These are phyloP conservation scores for Erpetoichthys calabaricus DNA, from an alignment of 2,797 vertebrate species.

Conservation along the genomic window DNA sequence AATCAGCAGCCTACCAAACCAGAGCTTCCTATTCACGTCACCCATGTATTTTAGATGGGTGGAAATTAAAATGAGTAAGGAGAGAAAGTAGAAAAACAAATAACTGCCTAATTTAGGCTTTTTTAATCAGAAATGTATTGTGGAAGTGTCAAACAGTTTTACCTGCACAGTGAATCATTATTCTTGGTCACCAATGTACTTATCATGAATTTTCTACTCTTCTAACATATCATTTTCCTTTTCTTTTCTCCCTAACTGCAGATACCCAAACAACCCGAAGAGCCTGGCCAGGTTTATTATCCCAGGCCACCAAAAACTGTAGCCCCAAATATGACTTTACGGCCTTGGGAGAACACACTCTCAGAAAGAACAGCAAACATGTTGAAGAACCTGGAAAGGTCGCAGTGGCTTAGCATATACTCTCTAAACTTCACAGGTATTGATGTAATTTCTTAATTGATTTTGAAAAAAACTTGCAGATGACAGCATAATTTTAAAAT, in stretches of 20 bases:
- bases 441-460: conserved; percentile 9
- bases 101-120: no score
- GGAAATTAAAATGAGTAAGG: no score
- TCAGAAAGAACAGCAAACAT: conserved; percentile 45
- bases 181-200: background rate
- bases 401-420: conserved; percentile 53
- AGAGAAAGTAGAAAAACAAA: no score
- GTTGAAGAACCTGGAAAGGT: conserved; percentile 44
- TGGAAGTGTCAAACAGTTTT: background rate
- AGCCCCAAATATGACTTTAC: conserved; percentile 34
- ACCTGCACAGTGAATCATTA: no score
- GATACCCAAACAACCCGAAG: conserved; percentile 37
- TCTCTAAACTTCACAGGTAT: conserved; percentile 53
- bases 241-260: conserved; percentile 15
- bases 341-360: conserved; percentile 31
- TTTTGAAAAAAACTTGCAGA: background rate
- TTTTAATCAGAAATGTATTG: background rate
- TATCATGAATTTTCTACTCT: background rate
- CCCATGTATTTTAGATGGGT: no score
- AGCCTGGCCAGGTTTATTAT: conserved; percentile 38
- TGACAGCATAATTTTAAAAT: no score
- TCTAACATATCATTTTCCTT: no score
- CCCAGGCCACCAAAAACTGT: conserved; percentile 41
- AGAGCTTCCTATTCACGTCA: no score
- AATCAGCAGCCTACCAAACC: no score